Percentiles rank a stretch among this genome's conserved stretches.
Conservation (phyloP, 23 tunicate genomes). For the Aplidium turbinatum region DNA sequence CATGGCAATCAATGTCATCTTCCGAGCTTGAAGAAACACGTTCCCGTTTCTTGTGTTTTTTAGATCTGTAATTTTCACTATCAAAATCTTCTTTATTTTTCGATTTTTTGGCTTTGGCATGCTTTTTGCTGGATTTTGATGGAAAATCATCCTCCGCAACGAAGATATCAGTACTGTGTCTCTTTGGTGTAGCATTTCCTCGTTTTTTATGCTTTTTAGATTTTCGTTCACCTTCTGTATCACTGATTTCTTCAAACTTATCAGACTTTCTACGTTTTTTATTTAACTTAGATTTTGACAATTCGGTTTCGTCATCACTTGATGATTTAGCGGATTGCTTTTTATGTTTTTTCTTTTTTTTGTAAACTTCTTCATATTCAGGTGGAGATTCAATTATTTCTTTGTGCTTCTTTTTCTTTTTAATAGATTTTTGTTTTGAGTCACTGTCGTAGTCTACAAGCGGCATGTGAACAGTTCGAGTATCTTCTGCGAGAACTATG, state of each 20-base stretch:
- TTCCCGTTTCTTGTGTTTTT: background rate
- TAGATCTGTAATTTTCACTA: no score
- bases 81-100: no score
- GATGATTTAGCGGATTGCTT: conserved; percentile 15
- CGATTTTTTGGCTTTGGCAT: no score
- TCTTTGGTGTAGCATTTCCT: background rate
- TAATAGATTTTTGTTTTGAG: background rate
- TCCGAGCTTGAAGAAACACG: background rate
- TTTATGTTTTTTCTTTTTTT: conserved; percentile 33
- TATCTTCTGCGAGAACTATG: no score
- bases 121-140: no score
- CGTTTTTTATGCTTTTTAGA: conserved; percentile 13
- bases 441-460: background rate
- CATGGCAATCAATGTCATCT: background rate
- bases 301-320: background rate
- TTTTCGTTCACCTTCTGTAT: conserved; percentile 4
- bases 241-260: background rate
- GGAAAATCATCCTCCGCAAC: no score
- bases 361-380: background rate
- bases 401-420: conserved; percentile 43
- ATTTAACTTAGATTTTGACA: background rate
- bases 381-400: background rate
- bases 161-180: background rate
- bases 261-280: background rate
- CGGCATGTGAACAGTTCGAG: no score